Evolutionary conservation across 2,113 vertebrate genomes (phyloP).

Genomic region (Phyllostomus hastatus): DNA sequence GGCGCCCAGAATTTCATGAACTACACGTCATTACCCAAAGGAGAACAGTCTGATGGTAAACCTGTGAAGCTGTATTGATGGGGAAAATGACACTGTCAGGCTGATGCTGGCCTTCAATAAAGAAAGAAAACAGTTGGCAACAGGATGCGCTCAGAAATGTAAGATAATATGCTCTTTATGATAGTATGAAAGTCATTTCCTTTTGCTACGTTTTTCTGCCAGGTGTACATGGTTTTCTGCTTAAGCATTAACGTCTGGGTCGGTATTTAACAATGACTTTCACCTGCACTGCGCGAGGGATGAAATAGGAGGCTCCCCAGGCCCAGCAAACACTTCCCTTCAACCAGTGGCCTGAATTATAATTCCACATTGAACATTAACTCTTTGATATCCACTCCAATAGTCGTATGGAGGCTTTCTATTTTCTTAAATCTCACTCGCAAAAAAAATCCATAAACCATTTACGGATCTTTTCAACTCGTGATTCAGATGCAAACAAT

Average conservation of each 20-base stretch:
- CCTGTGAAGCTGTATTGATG: constrained; percentile 15
- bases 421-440: constrained; percentile 34
- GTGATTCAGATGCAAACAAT: not conserved
- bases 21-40: not conserved
- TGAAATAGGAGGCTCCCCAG: constrained; percentile 65
- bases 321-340: constrained; percentile 51
- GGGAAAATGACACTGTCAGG: not conserved
- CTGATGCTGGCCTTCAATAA: constrained; percentile 54
- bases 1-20: constrained; percentile 44
- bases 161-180: constrained; percentile 71
- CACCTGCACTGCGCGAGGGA: constrained; percentile 63
- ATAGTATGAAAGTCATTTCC: constrained; percentile 73
- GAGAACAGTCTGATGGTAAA: not conserved
- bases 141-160: constrained; percentile 60
- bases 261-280: constrained; percentile 66
- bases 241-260: constrained; percentile 73
- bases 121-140: constrained; percentile 53
- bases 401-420: not conserved
- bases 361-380: constrained; percentile 71
- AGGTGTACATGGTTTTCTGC: constrained; percentile 68
- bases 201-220: constrained; percentile 71
- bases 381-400: constrained; percentile 37
- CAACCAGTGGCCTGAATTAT: constrained; percentile 53
- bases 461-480: constrained; percentile 30
- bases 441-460: constrained; percentile 37